Base-by-base conservation (phyloP, 2,113 vertebrate species). In the Brachyhypopomus gauderio region DNA sequence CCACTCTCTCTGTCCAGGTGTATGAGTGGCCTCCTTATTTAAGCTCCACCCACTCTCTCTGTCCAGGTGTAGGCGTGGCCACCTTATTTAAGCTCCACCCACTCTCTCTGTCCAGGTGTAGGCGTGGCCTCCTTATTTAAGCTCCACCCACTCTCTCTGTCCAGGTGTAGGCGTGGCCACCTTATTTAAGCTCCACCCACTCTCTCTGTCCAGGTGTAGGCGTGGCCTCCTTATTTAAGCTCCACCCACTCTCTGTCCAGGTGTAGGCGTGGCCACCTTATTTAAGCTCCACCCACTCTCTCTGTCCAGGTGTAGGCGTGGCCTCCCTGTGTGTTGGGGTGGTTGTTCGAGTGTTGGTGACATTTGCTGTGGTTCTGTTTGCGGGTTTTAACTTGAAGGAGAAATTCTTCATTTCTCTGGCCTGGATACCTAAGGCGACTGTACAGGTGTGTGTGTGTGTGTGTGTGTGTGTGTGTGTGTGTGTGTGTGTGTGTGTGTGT, bases 371-470 rank as follows among this genome's bases (percentile, higher is more conserved):
- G 91, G 96, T 98, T 76, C 94, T 92, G 84, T 95, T 92, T 34
- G 95, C 95, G 87, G 96, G 96, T 7, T 98, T 99, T 88, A 95
- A 91, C 84, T 77, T 97, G 66, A 97, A 96, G 83, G 97, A 99
- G 91, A 98, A 96, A 80, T 36, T 98, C 73, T 98, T 99, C 91
- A 94, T 98, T 83, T 91, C 97, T 12, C 85, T 98, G 86, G 97
- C 97, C 20, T 99, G 97, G 97, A 92, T 98, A 83, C 97, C 97
- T 0, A 99, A 98, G 89, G 97, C 96, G 55, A 98, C 97, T 27
- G 96, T 98, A 0, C 97, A 99, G 96, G 96, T 97, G 74, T 78
- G 77, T 79, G 27, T 48, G 72, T 63, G 48, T 59, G 67, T 77
- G 56, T 78, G 64, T 56, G 62, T 48, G 74, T 72, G 16, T 11